Conservation (phyloP, 2,797 vertebrate species). For the Clarias platycephalus region DNA sequence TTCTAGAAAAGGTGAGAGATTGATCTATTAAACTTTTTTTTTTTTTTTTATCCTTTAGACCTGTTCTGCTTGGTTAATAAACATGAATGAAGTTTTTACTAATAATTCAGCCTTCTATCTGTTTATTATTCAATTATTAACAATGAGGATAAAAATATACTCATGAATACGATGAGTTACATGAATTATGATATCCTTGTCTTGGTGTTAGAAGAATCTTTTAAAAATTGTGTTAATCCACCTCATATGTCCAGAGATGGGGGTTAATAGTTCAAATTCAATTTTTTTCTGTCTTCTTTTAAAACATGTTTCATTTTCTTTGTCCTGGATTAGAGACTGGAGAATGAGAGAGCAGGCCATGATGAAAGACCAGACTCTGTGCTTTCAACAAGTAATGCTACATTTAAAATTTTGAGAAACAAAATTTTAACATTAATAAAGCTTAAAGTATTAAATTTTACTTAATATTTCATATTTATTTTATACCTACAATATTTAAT, state of each 20-base stretch:
- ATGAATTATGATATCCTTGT: not conserved
- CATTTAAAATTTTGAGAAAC: not conserved
- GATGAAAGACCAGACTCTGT: conserved; percentile 64
- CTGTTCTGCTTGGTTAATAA: not conserved
- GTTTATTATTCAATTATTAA: not conserved
- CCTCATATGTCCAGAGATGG: too few species aligned
- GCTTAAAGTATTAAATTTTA: too few species aligned
- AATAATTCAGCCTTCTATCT: not conserved
- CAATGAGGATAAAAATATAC: not conserved
- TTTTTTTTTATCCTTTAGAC: not conserved
- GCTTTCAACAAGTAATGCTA: conserved; percentile 66
- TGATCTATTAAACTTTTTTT: not conserved
- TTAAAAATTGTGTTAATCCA: not conserved
- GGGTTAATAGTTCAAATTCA: not conserved
- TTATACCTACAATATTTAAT: too few species aligned
- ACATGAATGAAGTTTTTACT: not conserved
- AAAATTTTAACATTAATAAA: not conserved
- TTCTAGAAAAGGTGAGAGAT: conserved; percentile 79
- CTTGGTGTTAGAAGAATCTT: not conserved
- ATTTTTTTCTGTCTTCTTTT: not conserved
- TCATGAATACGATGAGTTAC: not conserved
- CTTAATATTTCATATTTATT: too few species aligned
- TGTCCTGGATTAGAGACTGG: conserved; percentile 72
- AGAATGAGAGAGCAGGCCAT: conserved; percentile 71
- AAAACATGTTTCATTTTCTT: not conserved